phyloP scores from a whole-genome alignment of 2,113 vertebrate species.

The Ailurus styani region DNA sequence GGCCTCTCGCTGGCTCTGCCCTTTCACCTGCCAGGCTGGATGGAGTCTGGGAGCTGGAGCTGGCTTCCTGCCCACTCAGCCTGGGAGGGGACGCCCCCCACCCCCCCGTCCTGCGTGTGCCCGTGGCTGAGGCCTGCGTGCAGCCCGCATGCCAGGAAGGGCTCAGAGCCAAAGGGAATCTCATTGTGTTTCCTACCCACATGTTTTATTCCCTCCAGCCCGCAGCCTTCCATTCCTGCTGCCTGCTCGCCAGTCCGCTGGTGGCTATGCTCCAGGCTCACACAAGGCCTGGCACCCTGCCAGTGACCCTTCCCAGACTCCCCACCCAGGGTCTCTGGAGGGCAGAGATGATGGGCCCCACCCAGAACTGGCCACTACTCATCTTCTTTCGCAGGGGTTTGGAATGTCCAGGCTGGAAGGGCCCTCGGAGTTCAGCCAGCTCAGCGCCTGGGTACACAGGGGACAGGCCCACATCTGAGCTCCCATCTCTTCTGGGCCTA shows the following conservation, averaged over 20 bases:
- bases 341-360: conserved; percentile 60
- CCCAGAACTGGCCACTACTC: conserved; percentile 63
- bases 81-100: neutral
- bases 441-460: neutral
- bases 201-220: conserved; percentile 8
- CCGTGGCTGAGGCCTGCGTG: neutral
- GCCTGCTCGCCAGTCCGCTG: neutral
- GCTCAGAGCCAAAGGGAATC: conserved; percentile 49
- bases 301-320: conserved; percentile 61
- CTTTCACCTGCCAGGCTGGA: neutral
- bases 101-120: neutral
- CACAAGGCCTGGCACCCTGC: conserved; percentile 59
- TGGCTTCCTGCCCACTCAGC: conserved; percentile 49
- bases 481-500: neutral
- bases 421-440: conserved; percentile 32
- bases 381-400: conserved; percentile 31
- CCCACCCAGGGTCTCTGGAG: conserved; percentile 58
- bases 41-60: neutral
- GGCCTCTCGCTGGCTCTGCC: neutral
- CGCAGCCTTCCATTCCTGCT: neutral
- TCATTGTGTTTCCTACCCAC: conserved; percentile 70
- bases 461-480: neutral
- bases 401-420: conserved; percentile 59
- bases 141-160: conserved; percentile 48
- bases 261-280: conserved; percentile 48